phyloP scores from a whole-genome alignment of 2,113 vertebrate genomes.

The Ictalurus punctatus region DNA sequence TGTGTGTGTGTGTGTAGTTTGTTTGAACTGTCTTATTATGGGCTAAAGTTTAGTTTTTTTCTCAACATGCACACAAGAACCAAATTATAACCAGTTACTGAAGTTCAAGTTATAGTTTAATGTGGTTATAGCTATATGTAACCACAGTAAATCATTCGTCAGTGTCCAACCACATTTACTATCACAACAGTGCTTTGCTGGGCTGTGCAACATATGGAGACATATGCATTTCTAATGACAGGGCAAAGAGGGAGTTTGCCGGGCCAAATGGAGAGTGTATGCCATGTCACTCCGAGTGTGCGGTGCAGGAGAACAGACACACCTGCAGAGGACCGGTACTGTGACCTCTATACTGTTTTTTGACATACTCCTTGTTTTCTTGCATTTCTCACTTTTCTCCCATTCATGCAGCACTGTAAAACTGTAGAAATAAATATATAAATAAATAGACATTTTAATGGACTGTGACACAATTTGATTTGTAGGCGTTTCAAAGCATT shows the following conservation, averaged over 20 bases:
- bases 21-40: not conserved
- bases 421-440: too few relatives aligned
- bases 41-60: not conserved
- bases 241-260: slow-evolving; percentile 82
- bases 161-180: not conserved
- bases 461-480: too few relatives aligned
- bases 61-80: not conserved
- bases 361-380: not conserved
- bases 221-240: slow-evolving; percentile 57
- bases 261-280: slow-evolving; percentile 73
- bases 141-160: not conserved
- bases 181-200: slow-evolving; percentile 7
- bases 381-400: not conserved
- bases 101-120: not conserved
- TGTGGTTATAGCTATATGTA: not conserved
- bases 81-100: not conserved
- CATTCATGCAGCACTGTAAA: not conserved
- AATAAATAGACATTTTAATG: too few relatives aligned
- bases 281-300: slow-evolving; percentile 84
- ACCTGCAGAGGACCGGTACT: slow-evolving; percentile 87
- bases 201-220: not conserved
- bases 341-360: not conserved
- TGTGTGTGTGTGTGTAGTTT: slow-evolving; percentile 3
- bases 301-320: slow-evolving; percentile 71
- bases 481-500: too few relatives aligned